Evolutionary conservation across 2,113 vertebrate genomes (phyloP).

Genomic region (Malurus melanocephalus): DNA sequence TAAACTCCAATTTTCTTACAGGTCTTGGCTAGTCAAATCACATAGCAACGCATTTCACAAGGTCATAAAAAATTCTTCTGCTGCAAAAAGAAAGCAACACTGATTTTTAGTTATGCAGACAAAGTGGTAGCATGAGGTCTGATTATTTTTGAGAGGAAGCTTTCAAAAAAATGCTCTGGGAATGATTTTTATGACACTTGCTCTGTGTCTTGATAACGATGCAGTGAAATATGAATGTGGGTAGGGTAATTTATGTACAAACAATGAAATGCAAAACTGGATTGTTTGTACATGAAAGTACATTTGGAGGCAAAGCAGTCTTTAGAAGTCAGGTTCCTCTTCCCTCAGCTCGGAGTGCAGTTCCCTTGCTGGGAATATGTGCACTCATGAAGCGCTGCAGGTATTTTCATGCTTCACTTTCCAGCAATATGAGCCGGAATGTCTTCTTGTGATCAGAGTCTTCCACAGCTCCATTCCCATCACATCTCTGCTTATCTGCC

Average conservation of each 20-base stretch:
- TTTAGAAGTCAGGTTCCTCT: background rate
- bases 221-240: background rate
- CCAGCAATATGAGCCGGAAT: background rate
- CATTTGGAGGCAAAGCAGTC: background rate
- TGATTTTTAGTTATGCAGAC: background rate
- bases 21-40: background rate
- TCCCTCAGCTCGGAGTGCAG: background rate
- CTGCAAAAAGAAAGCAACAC: background rate
- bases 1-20: background rate
- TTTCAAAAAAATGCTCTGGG: background rate
- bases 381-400: background rate
- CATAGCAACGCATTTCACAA: background rate
- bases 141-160: background rate
- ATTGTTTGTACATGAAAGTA: background rate
- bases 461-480: constrained; percentile 36
- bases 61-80: background rate
- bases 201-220: background rate
- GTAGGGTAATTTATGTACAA: background rate
- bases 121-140: background rate
- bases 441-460: background rate
- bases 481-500: constrained; percentile 19
- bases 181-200: background rate
- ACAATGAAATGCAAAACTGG: background rate
- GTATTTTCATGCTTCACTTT: background rate
- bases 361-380: background rate